phyloP scores from a whole-genome alignment of 2,797 vertebrate genomes.

The Phoebastria nigripes region DNA sequence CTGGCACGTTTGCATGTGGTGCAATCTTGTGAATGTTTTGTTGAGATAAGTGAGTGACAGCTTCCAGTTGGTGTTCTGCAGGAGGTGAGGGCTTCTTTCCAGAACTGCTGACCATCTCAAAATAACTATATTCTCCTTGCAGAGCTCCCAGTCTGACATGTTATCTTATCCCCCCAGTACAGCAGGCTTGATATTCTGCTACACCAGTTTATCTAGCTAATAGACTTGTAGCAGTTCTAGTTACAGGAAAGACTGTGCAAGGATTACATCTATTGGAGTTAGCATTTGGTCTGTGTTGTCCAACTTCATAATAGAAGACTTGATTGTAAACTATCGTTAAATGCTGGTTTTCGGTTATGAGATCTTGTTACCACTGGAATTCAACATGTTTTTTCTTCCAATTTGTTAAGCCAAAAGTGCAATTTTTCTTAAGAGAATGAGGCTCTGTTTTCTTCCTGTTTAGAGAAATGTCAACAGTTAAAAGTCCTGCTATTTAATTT shows the following conservation, averaged over 20 bases:
- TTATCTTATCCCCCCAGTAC: not conserved
- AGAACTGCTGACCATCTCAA: not conserved
- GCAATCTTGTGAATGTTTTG: constrained; percentile 13
- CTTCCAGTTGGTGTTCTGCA: constrained; percentile 15
- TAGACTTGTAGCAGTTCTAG: not conserved
- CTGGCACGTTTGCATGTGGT: not conserved
- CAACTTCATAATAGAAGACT: not conserved
- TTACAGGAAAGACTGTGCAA: constrained; percentile 10
- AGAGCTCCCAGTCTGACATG: not conserved
- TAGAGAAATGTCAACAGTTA: not conserved
- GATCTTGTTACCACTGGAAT: not conserved
- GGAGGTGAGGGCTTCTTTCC: constrained; percentile 4
- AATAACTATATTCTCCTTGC: not conserved
- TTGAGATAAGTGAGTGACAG: constrained; percentile 52
- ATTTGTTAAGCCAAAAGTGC: not conserved
- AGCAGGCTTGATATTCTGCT: not conserved
- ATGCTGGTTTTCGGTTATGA: not conserved
- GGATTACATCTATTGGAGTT: not conserved
- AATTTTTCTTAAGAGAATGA: not conserved
- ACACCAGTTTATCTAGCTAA: not conserved
- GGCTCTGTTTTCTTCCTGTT: not conserved
- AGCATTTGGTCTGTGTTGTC: not conserved
- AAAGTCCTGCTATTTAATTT: not conserved
- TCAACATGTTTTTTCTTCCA: not conserved
- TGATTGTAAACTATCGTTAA: constrained; percentile 4